phyloP scores from a whole-genome alignment of 2,888 invertebrate genomes.

The Machimus atricapillus region DNA sequence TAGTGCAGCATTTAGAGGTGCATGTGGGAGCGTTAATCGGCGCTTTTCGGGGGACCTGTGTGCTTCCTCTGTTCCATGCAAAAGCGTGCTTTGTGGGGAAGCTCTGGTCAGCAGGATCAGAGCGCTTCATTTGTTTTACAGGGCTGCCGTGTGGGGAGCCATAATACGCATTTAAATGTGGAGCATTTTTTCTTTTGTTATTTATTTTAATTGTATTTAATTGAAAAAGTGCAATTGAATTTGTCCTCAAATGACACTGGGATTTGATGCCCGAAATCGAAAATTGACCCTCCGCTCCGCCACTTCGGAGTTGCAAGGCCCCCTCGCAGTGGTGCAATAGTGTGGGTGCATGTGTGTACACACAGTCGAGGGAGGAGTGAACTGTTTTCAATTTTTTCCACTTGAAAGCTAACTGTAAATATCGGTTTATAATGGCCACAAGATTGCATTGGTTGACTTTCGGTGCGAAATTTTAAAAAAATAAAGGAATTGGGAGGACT shows the following conservation, averaged over 20 bases:
- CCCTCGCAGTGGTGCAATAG: neutral
- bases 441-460: neutral
- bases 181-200: neutral
- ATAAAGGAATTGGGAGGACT: neutral
- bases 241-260: neutral
- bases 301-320: neutral
- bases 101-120: neutral
- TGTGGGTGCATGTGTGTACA: neutral
- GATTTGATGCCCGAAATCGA: neutral
- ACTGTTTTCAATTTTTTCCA: constrained; percentile 29
- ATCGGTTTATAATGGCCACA: neutral
- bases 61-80: neutral
- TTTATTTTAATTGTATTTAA: neutral
- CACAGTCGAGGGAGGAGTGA: constrained; percentile 29
- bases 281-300: neutral
- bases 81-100: neutral
- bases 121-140: neutral
- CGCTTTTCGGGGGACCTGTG: neutral
- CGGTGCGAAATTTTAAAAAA: neutral
- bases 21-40: neutral
- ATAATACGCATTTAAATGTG: constrained; percentile 7
- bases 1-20: neutral
- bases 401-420: constrained; percentile 29
- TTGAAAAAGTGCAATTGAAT: neutral
- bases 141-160: neutral